Base-by-base conservation (phyloP, 2,113 vertebrate genomes). In the Oreochromis tanganicae region DNA sequence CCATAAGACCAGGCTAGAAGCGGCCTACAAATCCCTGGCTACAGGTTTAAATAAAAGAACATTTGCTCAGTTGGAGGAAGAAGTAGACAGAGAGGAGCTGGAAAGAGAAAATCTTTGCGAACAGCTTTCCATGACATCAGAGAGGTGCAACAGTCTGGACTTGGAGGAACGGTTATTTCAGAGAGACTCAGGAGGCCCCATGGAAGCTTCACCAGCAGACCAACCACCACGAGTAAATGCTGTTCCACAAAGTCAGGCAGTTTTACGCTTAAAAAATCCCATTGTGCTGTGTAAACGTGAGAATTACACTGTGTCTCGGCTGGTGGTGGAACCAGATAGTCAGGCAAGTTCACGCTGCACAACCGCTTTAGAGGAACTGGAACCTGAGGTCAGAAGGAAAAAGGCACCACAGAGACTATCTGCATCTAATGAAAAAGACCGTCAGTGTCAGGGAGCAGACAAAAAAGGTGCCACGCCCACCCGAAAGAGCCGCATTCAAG, bases 31-130 rank as follows among this genome's bases (percentile, higher is more conserved):
- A 81, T 93, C 92, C 61, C 88, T 98, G 88, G 94, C 92, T 0
- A 10, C 84, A 88, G 92, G 90, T 80, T 57, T 61, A 27, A 12
- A 32, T 84, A 61, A 92, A 94, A 85, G 41, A 96, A 88, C 93
- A 54, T 98, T 98, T 93, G 82, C 83, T 66, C 88, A 95, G 82
- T 93, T 98, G 87, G 96, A 97, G 3, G 89, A 97, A 91, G 96
- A 97, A 68, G 94, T 92, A 50, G 86, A 92, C 52, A 71, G 4
- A 13, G 92, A 94, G 78, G 32, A 85, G 41, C 82, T 95, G 91
- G 88, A 83, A 61, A 85, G 6, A 88, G 91, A 57, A 75, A 85
- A 0, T 57, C 41, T 90, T 85, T 75, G 52, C 9, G 59, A 80
- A 27, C 27, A 38, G 24, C 84, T 17, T 32, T 93, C 89, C 86